These are phyloP conservation scores for Megaustenia siamemsis DNA, from an alignment of 2,888 invertebrate genomes.

Conservation along the genomic window DNA sequence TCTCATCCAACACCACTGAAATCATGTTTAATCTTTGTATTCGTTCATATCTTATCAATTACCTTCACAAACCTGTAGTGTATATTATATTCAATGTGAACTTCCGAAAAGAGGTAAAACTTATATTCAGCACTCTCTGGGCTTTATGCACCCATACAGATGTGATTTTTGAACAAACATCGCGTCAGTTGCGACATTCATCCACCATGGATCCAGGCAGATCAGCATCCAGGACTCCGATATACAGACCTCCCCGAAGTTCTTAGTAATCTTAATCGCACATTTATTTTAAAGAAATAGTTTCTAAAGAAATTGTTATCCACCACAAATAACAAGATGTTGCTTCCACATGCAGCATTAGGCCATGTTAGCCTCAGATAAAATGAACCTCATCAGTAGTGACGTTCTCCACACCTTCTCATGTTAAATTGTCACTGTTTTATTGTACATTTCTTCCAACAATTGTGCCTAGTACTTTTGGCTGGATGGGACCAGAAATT, in stretches of 20 bases:
- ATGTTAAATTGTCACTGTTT: no score
- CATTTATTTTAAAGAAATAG: background rate
- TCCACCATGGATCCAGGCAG: slow-evolving; percentile 24
- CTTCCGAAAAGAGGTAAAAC: slow-evolving; percentile 61
- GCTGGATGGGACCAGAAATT: no score
- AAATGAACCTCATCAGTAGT: no score
- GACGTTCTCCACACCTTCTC: no score
- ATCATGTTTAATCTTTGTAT: slow-evolving; percentile 68
- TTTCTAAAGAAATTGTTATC: no score
- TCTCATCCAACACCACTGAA: slow-evolving; percentile 59
- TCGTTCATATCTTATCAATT: slow-evolving; percentile 71
- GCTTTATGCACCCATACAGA: slow-evolving; percentile 31
- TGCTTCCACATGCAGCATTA: no score
- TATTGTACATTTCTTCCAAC: no score
- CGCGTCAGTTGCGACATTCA: slow-evolving; percentile 32
- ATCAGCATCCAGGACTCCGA: slow-evolving; percentile 48
- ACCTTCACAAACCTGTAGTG: slow-evolving; percentile 69
- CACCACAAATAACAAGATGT: no score
- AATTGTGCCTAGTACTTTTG: no score
- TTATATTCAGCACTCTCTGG: slow-evolving; percentile 52
- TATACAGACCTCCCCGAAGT: slow-evolving; percentile 44
- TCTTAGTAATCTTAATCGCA: slow-evolving; percentile 13
- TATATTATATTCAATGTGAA: slow-evolving; percentile 68
- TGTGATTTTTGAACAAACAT: background rate
- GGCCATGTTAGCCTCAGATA: no score